Conservation (phyloP, 2,888 invertebrate genomes). For the Nephrotoma flavescens region DNA sequence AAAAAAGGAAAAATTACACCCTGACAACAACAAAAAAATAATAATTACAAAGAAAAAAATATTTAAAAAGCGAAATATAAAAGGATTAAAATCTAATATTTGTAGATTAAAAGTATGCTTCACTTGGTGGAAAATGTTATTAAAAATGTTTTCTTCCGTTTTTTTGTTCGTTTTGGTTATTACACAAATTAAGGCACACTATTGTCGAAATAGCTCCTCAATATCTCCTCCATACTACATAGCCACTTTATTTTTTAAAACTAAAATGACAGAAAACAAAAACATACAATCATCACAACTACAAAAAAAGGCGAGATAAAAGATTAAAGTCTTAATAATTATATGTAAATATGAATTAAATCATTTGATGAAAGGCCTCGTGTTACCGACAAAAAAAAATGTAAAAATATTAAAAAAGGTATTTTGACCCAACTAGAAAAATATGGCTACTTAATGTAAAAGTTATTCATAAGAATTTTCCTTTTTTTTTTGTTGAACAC, state of each 20-base stretch:
- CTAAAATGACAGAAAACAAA: neutral
- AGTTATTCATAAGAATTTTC: neutral
- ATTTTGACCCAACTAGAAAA: neutral
- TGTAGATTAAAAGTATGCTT: neutral
- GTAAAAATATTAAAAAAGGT: neutral
- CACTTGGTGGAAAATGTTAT: neutral
- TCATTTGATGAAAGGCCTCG: neutral
- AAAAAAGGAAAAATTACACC: neutral
- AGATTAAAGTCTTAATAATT: neutral
- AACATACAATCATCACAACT: neutral
- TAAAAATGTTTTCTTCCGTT: neutral
- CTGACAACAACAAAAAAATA: neutral
- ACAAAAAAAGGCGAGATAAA: neutral
- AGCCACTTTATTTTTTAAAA: neutral
- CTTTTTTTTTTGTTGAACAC: neutral
- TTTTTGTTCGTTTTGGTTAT: neutral
- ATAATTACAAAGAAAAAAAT: neutral
- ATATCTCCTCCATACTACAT: neutral
- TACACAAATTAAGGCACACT: neutral
- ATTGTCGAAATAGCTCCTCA: neutral
- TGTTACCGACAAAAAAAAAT: neutral
- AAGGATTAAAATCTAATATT: neutral
- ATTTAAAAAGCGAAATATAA: neutral
- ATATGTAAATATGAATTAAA: neutral
- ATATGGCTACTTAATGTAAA: neutral